Conservation (phyloP, 1,140 invertebrate species). For the Gryon sp. region DNA sequence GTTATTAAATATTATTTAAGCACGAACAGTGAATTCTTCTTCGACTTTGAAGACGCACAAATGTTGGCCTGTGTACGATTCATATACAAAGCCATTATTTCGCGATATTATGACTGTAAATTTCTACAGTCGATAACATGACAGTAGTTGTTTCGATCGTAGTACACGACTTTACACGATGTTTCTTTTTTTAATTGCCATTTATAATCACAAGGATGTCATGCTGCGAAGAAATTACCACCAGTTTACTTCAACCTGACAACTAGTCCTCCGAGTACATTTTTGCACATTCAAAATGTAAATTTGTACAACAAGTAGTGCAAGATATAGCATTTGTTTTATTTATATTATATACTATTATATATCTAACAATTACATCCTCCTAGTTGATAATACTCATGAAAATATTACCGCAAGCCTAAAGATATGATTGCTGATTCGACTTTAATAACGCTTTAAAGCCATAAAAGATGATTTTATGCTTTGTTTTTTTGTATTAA, state of each 20-base stretch:
- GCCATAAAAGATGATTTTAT: too few species aligned
- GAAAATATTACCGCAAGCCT: slow-evolving; percentile 11
- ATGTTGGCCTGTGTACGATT: slow-evolving; percentile 16
- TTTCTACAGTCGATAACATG: slow-evolving; percentile 34
- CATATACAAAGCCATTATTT: slow-evolving; percentile 38
- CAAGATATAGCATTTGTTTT: too few species aligned
- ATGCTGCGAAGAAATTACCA: slow-evolving; percentile 27
- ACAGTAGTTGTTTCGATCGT: slow-evolving; percentile 34
- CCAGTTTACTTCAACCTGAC: slow-evolving; percentile 6
- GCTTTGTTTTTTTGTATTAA: too few species aligned
- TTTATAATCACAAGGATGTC: slow-evolving; percentile 34
- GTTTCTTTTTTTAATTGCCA: slow-evolving; percentile 42
- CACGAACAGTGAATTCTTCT: too few species aligned
- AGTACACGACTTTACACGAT: slow-evolving; percentile 23
- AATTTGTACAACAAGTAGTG: slow-evolving; percentile 16
- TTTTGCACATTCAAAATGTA: slow-evolving; percentile 4
- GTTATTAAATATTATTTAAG: too few species aligned
- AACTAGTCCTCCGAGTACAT: slow-evolving; percentile 12
- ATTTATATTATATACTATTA: too few species aligned
- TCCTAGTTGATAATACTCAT: background rate
- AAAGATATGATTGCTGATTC: slow-evolving; percentile 18
- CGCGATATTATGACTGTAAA: slow-evolving; percentile 28
- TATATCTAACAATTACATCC: too few species aligned
- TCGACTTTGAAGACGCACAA: too few species aligned
- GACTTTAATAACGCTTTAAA: slow-evolving; percentile 53